A percentile compares a stretch with the other conserved stretches of the same genome.
Evolutionary conservation across 2,797 vertebrate genomes (phyloP).

Genomic region (Adelosebastes latens): DNA sequence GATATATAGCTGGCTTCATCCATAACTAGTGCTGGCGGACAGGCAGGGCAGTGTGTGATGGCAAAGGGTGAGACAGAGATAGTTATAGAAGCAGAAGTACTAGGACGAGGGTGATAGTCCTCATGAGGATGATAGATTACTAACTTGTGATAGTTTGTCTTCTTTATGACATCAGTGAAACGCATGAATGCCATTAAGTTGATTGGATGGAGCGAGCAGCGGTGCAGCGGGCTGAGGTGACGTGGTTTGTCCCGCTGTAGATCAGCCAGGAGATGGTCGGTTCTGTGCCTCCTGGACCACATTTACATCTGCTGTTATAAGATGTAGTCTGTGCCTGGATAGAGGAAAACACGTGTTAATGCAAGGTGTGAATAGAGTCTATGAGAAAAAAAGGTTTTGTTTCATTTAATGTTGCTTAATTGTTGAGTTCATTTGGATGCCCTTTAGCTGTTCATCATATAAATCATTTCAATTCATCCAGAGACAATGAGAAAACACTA

Average conservation of each 20-base stretch:
- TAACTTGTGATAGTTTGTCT: slow-evolving; percentile 54
- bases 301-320: neutral
- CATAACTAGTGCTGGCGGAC: slow-evolving; percentile 54
- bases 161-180: slow-evolving; percentile 60
- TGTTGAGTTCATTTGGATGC: neutral
- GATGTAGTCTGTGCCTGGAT: neutral
- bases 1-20: slow-evolving; percentile 63
- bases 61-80: slow-evolving; percentile 37
- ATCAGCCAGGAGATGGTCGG: neutral
- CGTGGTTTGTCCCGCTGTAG: slow-evolving; percentile 1
- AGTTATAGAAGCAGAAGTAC: slow-evolving; percentile 28
- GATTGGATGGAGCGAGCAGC: slow-evolving; percentile 61
- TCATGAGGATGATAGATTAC: slow-evolving; percentile 49
- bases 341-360: neutral
- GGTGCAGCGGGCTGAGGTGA: slow-evolving; percentile 28
- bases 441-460: neutral
- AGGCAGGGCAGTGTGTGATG: slow-evolving; percentile 65
- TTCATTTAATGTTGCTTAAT: neutral
- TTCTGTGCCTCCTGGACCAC: neutral
- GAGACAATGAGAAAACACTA: neutral
- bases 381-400: neutral
- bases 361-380: neutral
- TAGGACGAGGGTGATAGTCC: slow-evolving; percentile 28
- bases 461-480: neutral
- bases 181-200: slow-evolving; percentile 50